Evolutionary conservation across 2,113 vertebrate genomes (phyloP).

Genomic region (Sylvilagus bachmani): DNA sequence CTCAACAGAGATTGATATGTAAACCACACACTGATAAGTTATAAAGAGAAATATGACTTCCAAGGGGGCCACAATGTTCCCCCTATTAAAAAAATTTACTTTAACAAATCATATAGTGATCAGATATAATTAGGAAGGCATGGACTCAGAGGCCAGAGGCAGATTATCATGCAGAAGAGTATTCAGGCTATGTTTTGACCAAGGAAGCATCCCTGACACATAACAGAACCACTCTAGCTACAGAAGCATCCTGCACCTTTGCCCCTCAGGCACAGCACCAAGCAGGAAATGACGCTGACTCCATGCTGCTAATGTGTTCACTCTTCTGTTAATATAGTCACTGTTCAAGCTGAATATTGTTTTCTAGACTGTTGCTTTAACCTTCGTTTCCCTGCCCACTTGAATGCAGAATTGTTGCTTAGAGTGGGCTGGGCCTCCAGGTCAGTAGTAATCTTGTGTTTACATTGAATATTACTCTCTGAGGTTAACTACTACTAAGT

Average conservation of each 20-base stretch:
- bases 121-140: neutral
- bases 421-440: neutral
- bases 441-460: neutral
- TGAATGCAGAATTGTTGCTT: neutral
- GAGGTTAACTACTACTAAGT: constrained; percentile 13
- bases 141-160: neutral
- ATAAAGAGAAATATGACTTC: constrained; percentile 23
- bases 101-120: constrained; percentile 15
- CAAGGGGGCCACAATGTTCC: neutral
- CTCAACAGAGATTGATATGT: neutral
- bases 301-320: neutral
- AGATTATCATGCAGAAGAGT: neutral
- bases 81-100: neutral
- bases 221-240: neutral
- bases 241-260: constrained; percentile 11
- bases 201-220: neutral
- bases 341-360: constrained; percentile 6
- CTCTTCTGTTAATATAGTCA: neutral
- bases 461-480: neutral
- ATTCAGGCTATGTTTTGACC: neutral
- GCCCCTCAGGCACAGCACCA: neutral
- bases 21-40: neutral
- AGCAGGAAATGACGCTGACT: neutral
- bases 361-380: constrained; percentile 26
- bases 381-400: neutral